phyloP scores from a whole-genome alignment of 2,797 vertebrate genomes.

The Alectoris magna region DNA sequence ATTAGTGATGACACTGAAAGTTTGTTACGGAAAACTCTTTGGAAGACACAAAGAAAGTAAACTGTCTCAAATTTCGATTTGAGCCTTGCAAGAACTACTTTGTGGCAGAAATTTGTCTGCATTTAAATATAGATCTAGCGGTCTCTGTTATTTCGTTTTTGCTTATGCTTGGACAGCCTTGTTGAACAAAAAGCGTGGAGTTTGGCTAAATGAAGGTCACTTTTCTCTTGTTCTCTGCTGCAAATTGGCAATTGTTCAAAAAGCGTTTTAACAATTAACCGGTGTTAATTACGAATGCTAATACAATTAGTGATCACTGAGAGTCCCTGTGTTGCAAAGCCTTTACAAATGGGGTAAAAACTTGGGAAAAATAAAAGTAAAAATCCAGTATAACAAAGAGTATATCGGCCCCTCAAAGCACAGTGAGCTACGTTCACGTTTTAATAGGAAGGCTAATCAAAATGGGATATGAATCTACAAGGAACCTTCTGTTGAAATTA shows the following conservation, averaged over 20 bases:
- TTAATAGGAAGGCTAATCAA: slow-evolving; percentile 30
- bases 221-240: slow-evolving; percentile 25
- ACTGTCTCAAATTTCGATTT: slow-evolving; percentile 75
- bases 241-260: slow-evolving; percentile 39
- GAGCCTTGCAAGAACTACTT: slow-evolving; percentile 55
- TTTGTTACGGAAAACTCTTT: slow-evolving; percentile 80
- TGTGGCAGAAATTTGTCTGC: slow-evolving; percentile 56
- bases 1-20: slow-evolving; percentile 82
- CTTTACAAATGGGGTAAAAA: slow-evolving; percentile 13
- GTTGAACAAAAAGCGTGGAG: neutral
- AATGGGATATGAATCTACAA: slow-evolving; percentile 23
- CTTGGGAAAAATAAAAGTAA: neutral
- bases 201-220: slow-evolving; percentile 52
- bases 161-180: slow-evolving; percentile 66
- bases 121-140: slow-evolving; percentile 64
- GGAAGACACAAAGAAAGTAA: slow-evolving; percentile 74
- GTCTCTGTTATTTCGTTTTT: slow-evolving; percentile 45
- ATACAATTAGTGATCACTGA: slow-evolving; percentile 2
- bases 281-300: slow-evolving; percentile 50
- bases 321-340: neutral
- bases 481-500: slow-evolving; percentile 48
- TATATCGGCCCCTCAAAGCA: slow-evolving; percentile 5
- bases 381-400: slow-evolving; percentile 9
- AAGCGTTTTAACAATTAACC: slow-evolving; percentile 24
- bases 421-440: neutral